phyloP scores from a whole-genome alignment of 2,113 vertebrate species.

The Myrmophylax atrothorax region DNA sequence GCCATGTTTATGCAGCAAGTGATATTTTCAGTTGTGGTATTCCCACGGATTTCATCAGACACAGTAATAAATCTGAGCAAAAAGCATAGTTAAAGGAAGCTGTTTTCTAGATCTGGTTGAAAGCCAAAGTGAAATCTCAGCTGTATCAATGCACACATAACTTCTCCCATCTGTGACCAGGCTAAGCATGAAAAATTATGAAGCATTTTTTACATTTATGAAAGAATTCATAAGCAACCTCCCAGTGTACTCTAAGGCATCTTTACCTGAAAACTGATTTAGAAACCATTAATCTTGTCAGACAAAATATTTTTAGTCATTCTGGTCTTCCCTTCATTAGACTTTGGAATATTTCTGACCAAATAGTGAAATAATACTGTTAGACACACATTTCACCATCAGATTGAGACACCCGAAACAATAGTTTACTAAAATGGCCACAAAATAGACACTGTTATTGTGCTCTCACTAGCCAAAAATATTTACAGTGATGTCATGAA shows the following conservation, averaged over 20 bases:
- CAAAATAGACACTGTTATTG: background rate
- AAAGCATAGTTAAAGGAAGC: background rate
- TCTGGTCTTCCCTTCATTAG: background rate
- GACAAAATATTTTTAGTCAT: background rate
- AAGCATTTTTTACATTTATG: background rate
- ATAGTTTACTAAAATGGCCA: background rate
- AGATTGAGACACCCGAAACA: background rate
- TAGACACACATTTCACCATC: constrained; percentile 9
- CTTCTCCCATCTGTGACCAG: background rate
- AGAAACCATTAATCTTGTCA: background rate
- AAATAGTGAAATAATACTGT: background rate
- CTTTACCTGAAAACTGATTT: background rate
- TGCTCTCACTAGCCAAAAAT: background rate
- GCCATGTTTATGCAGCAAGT: background rate
- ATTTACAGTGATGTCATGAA: background rate
- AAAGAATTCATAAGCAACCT: background rate
- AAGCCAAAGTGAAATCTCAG: background rate
- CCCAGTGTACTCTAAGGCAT: background rate
- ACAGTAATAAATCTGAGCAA: background rate
- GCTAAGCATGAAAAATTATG: background rate
- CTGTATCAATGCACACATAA: background rate
- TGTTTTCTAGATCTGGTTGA: background rate
- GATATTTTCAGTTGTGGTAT: background rate
- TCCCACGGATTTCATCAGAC: background rate
- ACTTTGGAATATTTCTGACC: constrained; percentile 10